Conservation (phyloP, 2,888 invertebrate species). For the Hydrotaea diabolus region DNA sequence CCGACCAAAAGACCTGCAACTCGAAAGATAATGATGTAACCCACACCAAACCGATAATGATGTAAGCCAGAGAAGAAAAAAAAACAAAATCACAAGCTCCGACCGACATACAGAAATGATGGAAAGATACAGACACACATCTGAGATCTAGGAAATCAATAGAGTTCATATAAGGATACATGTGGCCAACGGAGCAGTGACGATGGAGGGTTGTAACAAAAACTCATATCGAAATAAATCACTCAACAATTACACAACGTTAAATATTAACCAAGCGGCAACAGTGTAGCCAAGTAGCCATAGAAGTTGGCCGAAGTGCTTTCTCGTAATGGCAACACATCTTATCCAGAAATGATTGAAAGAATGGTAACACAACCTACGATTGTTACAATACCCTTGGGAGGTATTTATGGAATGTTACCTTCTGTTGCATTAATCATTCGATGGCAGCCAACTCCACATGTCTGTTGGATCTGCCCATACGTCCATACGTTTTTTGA, state of each 20-base stretch:
- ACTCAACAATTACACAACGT: slow-evolving; percentile 63
- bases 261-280: slow-evolving; percentile 46
- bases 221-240: slow-evolving; percentile 50
- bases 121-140: slow-evolving; percentile 15
- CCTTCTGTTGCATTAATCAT: slow-evolving; percentile 66
- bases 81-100: slow-evolving; percentile 9
- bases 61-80: not conserved
- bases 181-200: slow-evolving; percentile 8
- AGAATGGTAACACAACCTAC: slow-evolving; percentile 51
- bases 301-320: slow-evolving; percentile 4
- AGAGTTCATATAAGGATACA: slow-evolving; percentile 60
- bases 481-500: no score
- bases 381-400: slow-evolving; percentile 71
- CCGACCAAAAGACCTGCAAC: slow-evolving; percentile 36
- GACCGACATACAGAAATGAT: slow-evolving; percentile 16
- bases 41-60: slow-evolving; percentile 42
- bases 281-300: not conserved
- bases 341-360: slow-evolving; percentile 43
- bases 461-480: slow-evolving; percentile 42
- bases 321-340: slow-evolving; percentile 4
- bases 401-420: slow-evolving; percentile 73
- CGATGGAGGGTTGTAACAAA: not conserved
- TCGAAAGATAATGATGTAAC: slow-evolving; percentile 62
- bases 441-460: slow-evolving; percentile 48
- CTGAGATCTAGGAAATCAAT: slow-evolving; percentile 52